These are phyloP conservation scores for Lepetodrilus schrolli DNA, from an alignment of 2,888 invertebrate species.

Conservation along the genomic window DNA sequence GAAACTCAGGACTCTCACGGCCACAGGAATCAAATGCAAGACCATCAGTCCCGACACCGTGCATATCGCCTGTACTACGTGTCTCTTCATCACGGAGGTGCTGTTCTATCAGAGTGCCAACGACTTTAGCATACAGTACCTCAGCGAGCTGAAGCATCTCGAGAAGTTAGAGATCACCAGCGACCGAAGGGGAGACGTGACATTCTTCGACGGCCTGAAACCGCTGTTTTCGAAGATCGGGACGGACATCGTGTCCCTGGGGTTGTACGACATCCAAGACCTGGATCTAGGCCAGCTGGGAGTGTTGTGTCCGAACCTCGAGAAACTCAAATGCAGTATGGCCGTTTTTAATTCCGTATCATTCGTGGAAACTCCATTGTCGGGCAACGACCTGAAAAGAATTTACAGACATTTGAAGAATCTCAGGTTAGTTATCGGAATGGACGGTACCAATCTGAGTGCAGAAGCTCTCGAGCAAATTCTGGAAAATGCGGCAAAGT, in stretches of 20 bases:
- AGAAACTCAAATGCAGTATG: slow-evolving; percentile 35
- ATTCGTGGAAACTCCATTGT: slow-evolving; percentile 25
- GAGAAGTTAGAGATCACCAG: slow-evolving; percentile 38
- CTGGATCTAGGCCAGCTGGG: slow-evolving; percentile 42
- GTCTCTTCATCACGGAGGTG: slow-evolving; percentile 34
- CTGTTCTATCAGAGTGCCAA: slow-evolving; percentile 29
- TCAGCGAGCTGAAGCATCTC: slow-evolving; percentile 34
- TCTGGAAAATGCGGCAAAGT: slow-evolving; percentile 29
- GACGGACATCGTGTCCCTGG: slow-evolving; percentile 29
- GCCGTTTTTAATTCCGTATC: slow-evolving; percentile 29
- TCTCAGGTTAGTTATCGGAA: slow-evolving; percentile 33
- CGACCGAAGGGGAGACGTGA: slow-evolving; percentile 37
- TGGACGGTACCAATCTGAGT: slow-evolving; percentile 29
- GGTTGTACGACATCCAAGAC: slow-evolving; percentile 39
- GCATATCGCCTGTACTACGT: slow-evolving; percentile 31
- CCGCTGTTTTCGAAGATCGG: slow-evolving; percentile 42
- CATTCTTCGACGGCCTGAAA: slow-evolving; percentile 43
- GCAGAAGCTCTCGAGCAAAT: slow-evolving; percentile 22
- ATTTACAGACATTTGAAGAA: slow-evolving; percentile 26
- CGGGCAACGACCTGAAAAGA: not conserved
- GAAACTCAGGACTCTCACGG: slow-evolving; percentile 33
- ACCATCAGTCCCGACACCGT: slow-evolving; percentile 31
- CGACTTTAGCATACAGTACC: slow-evolving; percentile 25
- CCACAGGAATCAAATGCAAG: slow-evolving; percentile 35
- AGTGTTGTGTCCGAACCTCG: slow-evolving; percentile 38